phyloP scores from a whole-genome alignment of 2,113 vertebrate species.

The Hyla sarda region DNA sequence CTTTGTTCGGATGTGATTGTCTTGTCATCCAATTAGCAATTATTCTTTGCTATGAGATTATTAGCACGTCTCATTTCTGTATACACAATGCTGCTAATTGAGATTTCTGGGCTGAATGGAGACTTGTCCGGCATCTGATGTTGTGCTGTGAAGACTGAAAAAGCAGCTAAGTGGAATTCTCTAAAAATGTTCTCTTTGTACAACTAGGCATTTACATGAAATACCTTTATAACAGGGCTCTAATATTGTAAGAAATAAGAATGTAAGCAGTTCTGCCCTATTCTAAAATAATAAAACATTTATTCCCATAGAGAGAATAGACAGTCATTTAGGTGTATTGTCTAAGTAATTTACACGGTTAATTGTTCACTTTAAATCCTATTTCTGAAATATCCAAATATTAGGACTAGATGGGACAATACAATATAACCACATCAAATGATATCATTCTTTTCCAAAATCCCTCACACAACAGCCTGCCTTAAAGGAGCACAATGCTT shows the following conservation, averaged over 20 bases:
- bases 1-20: not conserved
- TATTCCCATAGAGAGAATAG: not conserved
- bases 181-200: not conserved
- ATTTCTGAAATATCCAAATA: not conserved
- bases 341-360: too few relatives aligned
- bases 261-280: not conserved
- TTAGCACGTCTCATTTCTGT: not conserved
- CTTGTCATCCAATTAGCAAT: slow-evolving; percentile 4
- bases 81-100: slow-evolving; percentile 9
- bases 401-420: not conserved
- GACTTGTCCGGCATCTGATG: not conserved
- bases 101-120: not conserved
- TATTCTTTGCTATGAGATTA: slow-evolving; percentile 13
- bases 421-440: not conserved
- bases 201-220: not conserved
- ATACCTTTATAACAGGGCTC: not conserved
- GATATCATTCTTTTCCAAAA: too few relatives aligned
- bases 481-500: not conserved
- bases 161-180: not conserved
- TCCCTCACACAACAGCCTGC: not conserved
- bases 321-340: not conserved
- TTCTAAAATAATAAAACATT: not conserved
- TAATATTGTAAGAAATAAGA: not conserved
- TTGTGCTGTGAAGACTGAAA: not conserved
- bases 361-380: not conserved